These are phyloP conservation scores for Venusia cambrica DNA, from an alignment of 2,888 invertebrate genomes.

Conservation along the genomic window DNA sequence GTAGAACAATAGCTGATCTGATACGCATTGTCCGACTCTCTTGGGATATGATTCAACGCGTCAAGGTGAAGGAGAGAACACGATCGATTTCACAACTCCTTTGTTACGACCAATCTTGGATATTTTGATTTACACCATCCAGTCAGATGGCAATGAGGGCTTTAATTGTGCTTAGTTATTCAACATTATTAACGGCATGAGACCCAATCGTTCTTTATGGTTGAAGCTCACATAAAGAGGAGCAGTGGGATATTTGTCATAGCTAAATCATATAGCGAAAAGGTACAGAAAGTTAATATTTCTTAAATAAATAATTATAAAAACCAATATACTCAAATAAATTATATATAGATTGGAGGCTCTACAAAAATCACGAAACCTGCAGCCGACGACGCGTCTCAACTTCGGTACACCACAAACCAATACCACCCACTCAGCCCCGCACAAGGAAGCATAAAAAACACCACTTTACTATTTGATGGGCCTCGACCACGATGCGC, in stretches of 20 bases:
- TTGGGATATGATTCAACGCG: slow-evolving; percentile 42
- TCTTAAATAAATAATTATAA: too few species aligned
- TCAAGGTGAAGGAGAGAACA: slow-evolving; percentile 46
- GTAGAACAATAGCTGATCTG: slow-evolving; percentile 10
- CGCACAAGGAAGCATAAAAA: slow-evolving; percentile 22
- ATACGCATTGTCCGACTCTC: slow-evolving; percentile 19
- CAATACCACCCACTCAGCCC: slow-evolving; percentile 18
- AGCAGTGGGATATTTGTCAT: too few species aligned
- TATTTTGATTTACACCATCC: background rate
- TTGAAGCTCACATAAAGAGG: too few species aligned
- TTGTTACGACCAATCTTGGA: slow-evolving; percentile 30
- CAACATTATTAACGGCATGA: too few species aligned
- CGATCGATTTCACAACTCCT: slow-evolving; percentile 49
- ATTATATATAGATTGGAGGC: background rate
- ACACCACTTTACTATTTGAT: slow-evolving; percentile 46
- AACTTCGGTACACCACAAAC: slow-evolving; percentile 9
- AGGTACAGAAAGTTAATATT: too few species aligned
- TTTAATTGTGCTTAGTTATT: too few species aligned
- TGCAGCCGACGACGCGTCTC: slow-evolving; percentile 6
- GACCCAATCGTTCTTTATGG: too few species aligned
- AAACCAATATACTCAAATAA: too few species aligned
- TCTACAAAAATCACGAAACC: slow-evolving; percentile 5
- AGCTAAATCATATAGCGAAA: too few species aligned
- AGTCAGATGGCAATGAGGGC: slow-evolving; percentile 1
- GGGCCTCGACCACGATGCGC: slow-evolving; percentile 33